Base-by-base conservation (phyloP, 2,113 vertebrate genomes). In the Bucco capensis region DNA sequence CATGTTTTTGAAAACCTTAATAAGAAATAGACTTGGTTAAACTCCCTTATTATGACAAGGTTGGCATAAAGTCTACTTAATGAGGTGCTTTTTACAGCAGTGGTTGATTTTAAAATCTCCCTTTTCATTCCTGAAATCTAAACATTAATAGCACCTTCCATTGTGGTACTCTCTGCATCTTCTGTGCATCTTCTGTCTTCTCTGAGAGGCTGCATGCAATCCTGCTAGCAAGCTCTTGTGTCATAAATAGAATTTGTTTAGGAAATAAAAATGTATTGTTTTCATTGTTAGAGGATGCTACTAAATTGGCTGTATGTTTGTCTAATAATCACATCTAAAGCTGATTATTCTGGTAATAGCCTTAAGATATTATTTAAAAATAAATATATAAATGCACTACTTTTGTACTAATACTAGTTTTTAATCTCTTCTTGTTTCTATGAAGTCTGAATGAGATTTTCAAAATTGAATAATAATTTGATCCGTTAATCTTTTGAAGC, bases 391-490 rank as follows among this genome's bases (percentile, higher is more conserved):
- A 99, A 98, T 98, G 97, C 97, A 98, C 98, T 97, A 97, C 98
- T 98, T 98, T 98, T 98, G 98, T 98, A 97, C 95, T 98, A 97
- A 97, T 98, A 96, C 97, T 98, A 98, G 95, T 98, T 98, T 98
- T 99, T 98, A 98, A 98, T 98, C 98, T 98, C 97, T 97, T 96
- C 98, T 98, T 98, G 98, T 99, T 99, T 98, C 98, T 98, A 74
- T 98, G 98, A 98, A 98, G 99, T 98, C 98, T 98, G 97, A 98
- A 98, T 99, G 98, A 99, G 98, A 98, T 98, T 99, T 98, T 98
- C 98, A 98, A 98, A 99, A 99, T 99, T 99, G 98, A 99, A 99
- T 99, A 98, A 99, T 99, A 99, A 99, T 99, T 99, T 99, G 97
- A 99, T 98, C 98, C 98, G 99, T 99, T 99, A 99, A 99, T 99